Conservation (phyloP, 2,888 invertebrate species). For the Ochropacha duplaris region DNA sequence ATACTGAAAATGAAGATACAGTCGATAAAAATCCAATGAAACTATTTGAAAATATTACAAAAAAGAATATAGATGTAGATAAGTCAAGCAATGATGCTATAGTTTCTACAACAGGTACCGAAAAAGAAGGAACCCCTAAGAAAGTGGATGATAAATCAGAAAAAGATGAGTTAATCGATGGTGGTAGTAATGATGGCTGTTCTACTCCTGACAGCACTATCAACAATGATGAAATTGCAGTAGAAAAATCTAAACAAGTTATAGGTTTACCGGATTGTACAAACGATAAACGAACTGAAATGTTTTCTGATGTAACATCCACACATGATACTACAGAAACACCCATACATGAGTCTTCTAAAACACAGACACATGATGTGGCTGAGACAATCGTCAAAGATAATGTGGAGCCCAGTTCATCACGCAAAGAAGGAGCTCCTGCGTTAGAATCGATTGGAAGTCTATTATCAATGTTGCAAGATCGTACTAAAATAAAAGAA, state of each 20-base stretch:
- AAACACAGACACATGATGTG: not conserved
- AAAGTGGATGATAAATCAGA: slow-evolving; percentile 13
- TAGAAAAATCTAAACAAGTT: slow-evolving; percentile 23
- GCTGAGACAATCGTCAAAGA: slow-evolving; percentile 29
- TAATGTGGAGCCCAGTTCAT: slow-evolving; percentile 23
- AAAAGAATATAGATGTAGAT: slow-evolving; percentile 5
- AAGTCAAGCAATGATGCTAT: slow-evolving; percentile 36
- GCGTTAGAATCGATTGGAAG: slow-evolving; percentile 55
- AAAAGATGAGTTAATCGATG: slow-evolving; percentile 16
- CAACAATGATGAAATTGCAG: slow-evolving; percentile 33
- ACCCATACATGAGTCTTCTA: slow-evolving; percentile 43
- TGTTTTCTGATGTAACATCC: slow-evolving; percentile 53
- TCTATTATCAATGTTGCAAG: slow-evolving; percentile 66
- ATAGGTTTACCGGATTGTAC: slow-evolving; percentile 55
- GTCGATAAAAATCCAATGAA: not conserved
- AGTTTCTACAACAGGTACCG: slow-evolving; percentile 54
- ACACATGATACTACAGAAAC: slow-evolving; percentile 38
- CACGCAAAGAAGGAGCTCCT: slow-evolving; percentile 29
- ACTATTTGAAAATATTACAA: not conserved
- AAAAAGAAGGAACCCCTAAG: slow-evolving; percentile 14
- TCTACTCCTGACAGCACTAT: slow-evolving; percentile 68
- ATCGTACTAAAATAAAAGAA: slow-evolving; percentile 77
- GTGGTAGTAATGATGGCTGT: slow-evolving; percentile 24
- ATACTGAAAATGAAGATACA: slow-evolving; percentile 9
- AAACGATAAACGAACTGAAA: slow-evolving; percentile 51